A percentile compares a stretch with the other conserved stretches of the same genome.
These are phyloP conservation scores for Lacerta agilis DNA, from an alignment of 2,797 vertebrate species.

Conservation along the genomic window DNA sequence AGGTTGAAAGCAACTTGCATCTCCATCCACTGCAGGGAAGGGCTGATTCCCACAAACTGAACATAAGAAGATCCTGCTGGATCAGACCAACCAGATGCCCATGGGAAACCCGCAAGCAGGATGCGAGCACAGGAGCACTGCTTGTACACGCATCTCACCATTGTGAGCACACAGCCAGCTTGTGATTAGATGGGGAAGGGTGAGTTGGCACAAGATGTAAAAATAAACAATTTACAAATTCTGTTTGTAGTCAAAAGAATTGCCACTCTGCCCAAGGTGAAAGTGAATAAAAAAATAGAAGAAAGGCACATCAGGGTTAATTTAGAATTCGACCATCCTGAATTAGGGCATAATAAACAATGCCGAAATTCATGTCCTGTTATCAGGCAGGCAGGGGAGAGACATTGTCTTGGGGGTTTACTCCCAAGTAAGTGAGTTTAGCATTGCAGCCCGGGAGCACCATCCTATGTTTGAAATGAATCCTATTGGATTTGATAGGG, in stretches of 20 bases:
- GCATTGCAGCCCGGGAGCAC: not conserved
- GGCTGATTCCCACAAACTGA: not conserved
- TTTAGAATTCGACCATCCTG: too few species aligned
- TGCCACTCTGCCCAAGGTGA: not conserved
- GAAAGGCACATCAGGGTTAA: not conserved
- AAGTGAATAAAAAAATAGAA: not conserved
- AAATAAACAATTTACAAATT: not conserved
- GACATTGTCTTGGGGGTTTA: not conserved
- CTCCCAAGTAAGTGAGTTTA: not conserved
- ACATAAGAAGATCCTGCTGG: too few species aligned
- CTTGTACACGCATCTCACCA: not conserved
- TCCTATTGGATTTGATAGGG: not conserved
- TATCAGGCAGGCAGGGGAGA: not conserved
- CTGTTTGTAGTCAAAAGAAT: not conserved
- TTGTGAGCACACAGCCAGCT: not conserved
- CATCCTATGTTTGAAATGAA: not conserved
- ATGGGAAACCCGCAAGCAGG: not conserved
- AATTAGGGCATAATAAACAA: not conserved
- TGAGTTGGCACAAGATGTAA: not conserved
- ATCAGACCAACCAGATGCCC: too few species aligned
- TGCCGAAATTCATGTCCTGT: not conserved
- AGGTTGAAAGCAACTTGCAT: not conserved
- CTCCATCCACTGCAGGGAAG: not conserved
- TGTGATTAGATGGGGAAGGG: not conserved
- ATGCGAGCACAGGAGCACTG: too few species aligned